Base-by-base conservation (phyloP, 2,113 vertebrate species). In the Oriolus oriolus region DNA sequence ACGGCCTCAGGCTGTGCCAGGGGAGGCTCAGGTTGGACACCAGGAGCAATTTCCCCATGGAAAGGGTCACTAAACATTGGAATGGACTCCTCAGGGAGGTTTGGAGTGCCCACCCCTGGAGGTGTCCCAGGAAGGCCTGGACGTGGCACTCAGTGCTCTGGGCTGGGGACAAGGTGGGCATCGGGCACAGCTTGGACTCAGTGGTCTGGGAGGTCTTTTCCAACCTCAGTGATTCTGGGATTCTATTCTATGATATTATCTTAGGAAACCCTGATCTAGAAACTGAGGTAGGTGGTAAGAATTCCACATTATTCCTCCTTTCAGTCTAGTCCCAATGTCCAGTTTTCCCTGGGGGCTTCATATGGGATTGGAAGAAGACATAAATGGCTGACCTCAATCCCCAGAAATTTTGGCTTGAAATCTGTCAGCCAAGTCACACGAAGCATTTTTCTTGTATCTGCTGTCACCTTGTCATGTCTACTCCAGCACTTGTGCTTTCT, bases 121-220 rank as follows among this genome's bases (percentile, higher is more conserved):
- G 37, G 44, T 57, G 31, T 2, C 37, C 75, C 1, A 63, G 75
- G 45, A 41, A 52, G 2, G 4, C 0, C 57, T 80, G 75, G 56
- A 11, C 0, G 11, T 30, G 85, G 65, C 85, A 71, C 66, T 64
- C 2, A 42, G 35, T 0, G 50, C 57, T 64, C 65, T 64, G 49
- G 24, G 57, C 20, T 71, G 41, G 65, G 35, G 35, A 80, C 31
- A 64, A 18, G 61, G 31, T 50, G 56, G 45, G 12, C 0, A 23
- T 28, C 1, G 6, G 8, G 1, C 20, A 5, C 26, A 42, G 5
- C 2, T 2, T 5, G 37, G 22, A 14, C 19, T 75, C 0, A 0
- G 5, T 53, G 41, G 1, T 1, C 47, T 41, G 3, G 13, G 24
- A 53, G 2, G 17, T 1, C 30, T 61, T 69, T 61, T 35, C 47